Base-by-base conservation (phyloP, 2,113 vertebrate genomes). In the Trogon melanurus region DNA sequence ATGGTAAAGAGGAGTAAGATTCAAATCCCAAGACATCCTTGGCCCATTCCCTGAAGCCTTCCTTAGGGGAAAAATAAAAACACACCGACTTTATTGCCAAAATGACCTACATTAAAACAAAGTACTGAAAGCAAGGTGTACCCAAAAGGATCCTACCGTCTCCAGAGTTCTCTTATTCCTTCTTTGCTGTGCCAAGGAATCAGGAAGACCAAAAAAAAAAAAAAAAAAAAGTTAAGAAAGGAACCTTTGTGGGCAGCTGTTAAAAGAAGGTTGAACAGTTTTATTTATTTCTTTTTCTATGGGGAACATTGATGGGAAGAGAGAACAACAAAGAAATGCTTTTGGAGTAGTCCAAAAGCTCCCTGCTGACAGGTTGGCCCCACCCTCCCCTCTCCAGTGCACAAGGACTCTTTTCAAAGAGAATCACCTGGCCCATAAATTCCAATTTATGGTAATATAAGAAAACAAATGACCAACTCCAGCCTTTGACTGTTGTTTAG, bases 401-500 rank as follows among this genome's bases (percentile, higher is more conserved):
- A 98, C 95, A 98, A 98, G 94, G 93, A 96, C 95, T 91, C 96
- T 97, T 98, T 98, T 97, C 97, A 96, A 96, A 96, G 80, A 83
- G 95, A 94, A 96, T 97, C 96, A 97, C 97, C 97, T 98, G 98
- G 97, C 48, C 91, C 86, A 97, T 98, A 98, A 98, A 98, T 97
- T 97, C 92, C 91, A 88, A 95, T 95, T 87, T 90, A 98, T 79
- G 56, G 95, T 97, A 97, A 98, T 98, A 96, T 97, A 97, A 96
- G 93, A 98, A 98, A 98, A 98, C 94, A 98, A 97, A 97, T 97
- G n/a, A 97, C 88, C 83, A 98, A 91, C 75, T 94, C 51, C 65
- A 85, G 75, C 67, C 92, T 91, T 95, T 27, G 0, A 95, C 84
- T 53, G 65, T 41, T 73, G 94, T 97, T 98, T 97, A 96, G 88